phyloP scores from a whole-genome alignment of 1,140 invertebrate species.

The Trichogramma pretiosum region DNA sequence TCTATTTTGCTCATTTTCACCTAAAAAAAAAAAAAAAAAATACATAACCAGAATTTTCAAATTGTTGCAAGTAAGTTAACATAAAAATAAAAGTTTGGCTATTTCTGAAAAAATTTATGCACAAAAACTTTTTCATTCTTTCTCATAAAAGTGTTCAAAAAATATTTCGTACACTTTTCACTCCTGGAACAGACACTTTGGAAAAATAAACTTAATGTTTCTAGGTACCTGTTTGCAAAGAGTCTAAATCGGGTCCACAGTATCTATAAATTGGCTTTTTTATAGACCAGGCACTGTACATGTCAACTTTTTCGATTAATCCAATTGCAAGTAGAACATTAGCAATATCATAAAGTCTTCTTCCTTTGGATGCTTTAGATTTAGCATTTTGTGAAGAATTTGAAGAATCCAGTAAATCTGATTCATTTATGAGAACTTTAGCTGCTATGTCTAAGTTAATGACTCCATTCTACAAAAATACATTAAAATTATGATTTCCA shows the following conservation, averaged over 20 bases:
- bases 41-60: no score
- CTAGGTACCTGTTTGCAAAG: no score
- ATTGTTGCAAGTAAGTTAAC: no score
- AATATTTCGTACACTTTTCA: no score
- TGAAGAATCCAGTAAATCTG: slow-evolving; percentile 37
- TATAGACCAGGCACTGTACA: slow-evolving; percentile 45
- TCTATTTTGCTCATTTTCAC: no score
- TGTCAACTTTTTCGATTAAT: slow-evolving; percentile 56
- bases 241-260: slow-evolving; percentile 48
- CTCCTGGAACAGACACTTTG: no score
- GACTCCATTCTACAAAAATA: slow-evolving; percentile 50
- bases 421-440: slow-evolving; percentile 52
- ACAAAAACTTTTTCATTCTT: no score
- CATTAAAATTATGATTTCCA: slow-evolving; percentile 15
- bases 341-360: slow-evolving; percentile 66
- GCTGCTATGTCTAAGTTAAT: slow-evolving; percentile 63
- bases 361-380: slow-evolving; percentile 58
- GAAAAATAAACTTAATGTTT: no score
- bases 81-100: no score
- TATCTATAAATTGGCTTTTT: slow-evolving; percentile 63
- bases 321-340: slow-evolving; percentile 63
- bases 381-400: slow-evolving; percentile 39
- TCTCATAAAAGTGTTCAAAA: no score
- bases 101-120: no score
- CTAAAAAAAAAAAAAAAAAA: no score